Evolutionary conservation across 2,113 vertebrate genomes (phyloP), one percentile per base, ranked within the genome.

Genomic region (Labeo rohita): DNA sequence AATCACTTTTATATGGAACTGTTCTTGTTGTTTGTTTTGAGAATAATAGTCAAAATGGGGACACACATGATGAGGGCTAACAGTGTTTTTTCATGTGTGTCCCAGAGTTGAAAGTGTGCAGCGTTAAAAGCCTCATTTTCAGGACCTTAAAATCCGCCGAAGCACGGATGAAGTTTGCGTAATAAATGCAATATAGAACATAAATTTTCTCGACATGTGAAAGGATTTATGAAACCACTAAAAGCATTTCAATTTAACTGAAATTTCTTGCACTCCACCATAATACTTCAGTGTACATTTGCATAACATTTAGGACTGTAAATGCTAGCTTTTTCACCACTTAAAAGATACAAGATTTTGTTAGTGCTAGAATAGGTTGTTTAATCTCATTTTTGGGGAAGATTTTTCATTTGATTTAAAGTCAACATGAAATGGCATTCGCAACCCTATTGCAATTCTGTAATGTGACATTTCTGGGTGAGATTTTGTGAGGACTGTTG

Each of bases 341-440:
- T 72, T 21, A 11, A 72, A 45, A 45, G 11, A 43, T 43, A 10
- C 4, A 2, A 11, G 2, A 4, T 21, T 70, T 6, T 59, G 54
- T 56, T 43, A 43, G 68, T 21, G 68, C 18, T 72, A 10, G 18
- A 72, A 45, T 3, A 49, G 21, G 11, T 49, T 28, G 43, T 49
- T 13, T 74, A 23, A 74, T 49, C 10, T 49, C 5, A 7, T 45
- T 49, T 74, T 8, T 68, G 34, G 65, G 34, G 15, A 39, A 68
- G 34, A 65, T n/a, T 72, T 74, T 74, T 49, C 45, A 74, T 23
- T 74, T 49, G 21, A 74, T 74, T 74, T 74, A 49, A 74, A 74
- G 72, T 74, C 72, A 74, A 74, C 72, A 49, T 74, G 43, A 74
- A 74, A 74, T 23, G 72, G 43, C 72, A 74, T 74, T 74, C 28